Conservation (phyloP, 2,797 vertebrate species). For the Rhinogobio ventralis region DNA sequence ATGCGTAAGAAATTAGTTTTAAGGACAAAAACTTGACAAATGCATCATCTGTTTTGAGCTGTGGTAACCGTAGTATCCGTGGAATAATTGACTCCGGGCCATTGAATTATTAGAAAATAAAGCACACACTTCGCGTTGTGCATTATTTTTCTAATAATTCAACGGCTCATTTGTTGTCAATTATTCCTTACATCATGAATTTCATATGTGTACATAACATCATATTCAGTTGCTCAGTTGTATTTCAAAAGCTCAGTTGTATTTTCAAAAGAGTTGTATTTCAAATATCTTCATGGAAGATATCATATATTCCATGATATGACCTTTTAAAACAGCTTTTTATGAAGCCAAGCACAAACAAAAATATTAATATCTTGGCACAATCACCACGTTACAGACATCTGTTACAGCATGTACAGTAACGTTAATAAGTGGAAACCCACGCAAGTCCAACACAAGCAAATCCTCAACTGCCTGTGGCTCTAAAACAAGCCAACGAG, state of each 20-base stretch:
- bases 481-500: conserved; percentile 2
- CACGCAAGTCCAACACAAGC: conserved; percentile 30
- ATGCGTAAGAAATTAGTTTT: too few relatives aligned
- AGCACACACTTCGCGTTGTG: too few relatives aligned
- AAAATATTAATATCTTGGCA: neutral
- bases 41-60: too few relatives aligned
- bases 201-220: neutral
- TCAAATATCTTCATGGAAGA: too few relatives aligned
- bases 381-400: neutral
- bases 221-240: neutral
- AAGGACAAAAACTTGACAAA: too few relatives aligned
- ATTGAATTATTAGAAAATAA: too few relatives aligned
- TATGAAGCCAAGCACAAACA: neutral
- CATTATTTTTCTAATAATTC: too few relatives aligned
- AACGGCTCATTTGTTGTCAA: too few relatives aligned
- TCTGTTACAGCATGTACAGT: neutral
- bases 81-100: too few relatives aligned
- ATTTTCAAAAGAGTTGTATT: neutral
- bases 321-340: neutral
- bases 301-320: neutral
- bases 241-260: neutral
- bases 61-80: too few relatives aligned
- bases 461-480: conserved; percentile 17
- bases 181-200: too few relatives aligned
- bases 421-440: conserved; percentile 22